A percentile compares a stretch with the other conserved stretches of the same genome.
Evolutionary conservation across 1,140 invertebrate genomes (phyloP).

Genomic region (Formica exsecta): DNA sequence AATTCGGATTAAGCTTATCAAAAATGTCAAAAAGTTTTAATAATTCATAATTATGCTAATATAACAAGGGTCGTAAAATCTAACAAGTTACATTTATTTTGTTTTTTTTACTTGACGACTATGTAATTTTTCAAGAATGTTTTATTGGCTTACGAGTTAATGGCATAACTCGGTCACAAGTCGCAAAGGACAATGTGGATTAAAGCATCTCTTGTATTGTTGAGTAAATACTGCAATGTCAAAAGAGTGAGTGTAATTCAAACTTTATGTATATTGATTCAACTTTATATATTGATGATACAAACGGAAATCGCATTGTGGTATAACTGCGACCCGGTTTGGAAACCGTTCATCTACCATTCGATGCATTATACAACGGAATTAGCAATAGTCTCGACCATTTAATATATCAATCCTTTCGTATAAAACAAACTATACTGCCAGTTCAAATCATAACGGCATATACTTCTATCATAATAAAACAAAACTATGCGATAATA

Average conservation of each 20-base stretch:
- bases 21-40: background rate
- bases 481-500: background rate
- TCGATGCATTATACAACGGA: conserved; percentile 27
- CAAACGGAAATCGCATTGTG: conserved; percentile 59
- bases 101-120: background rate
- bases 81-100: background rate
- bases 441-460: background rate
- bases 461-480: background rate
- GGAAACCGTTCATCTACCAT: conserved; percentile 50
- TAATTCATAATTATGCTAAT: conserved; percentile 4
- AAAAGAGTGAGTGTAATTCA: conserved; percentile 22
- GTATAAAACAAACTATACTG: background rate
- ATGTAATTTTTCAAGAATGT: conserved; percentile 2
- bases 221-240: conserved; percentile 14
- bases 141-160: background rate
- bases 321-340: conserved; percentile 52
- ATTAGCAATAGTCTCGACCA: conserved; percentile 62
- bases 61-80: background rate
- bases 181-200: conserved; percentile 23
- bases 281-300: conserved; percentile 40
- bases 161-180: conserved; percentile 11
- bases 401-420: conserved; percentile 26
- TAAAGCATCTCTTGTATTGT: conserved; percentile 47
- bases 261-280: background rate
- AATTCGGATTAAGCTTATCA: background rate